Evolutionary conservation across 37 sponge, comb jelly and placozoan genomes (phyloP), one percentile per base, ranked within the genome.

Genomic region (Bolinopsis microptera): DNA sequence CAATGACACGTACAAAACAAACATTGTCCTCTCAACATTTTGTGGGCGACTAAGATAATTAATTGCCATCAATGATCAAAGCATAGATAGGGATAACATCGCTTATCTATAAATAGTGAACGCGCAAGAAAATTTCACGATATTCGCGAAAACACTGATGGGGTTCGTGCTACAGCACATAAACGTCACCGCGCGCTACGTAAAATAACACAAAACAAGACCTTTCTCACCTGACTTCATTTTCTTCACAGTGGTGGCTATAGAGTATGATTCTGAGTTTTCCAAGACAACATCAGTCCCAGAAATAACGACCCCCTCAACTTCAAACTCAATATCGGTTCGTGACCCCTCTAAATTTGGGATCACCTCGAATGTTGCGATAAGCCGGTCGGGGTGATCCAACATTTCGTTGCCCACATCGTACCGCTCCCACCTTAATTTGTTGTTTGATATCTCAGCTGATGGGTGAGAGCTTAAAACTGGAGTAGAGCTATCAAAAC

Each of bases 301-400:
- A 1, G 80, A 77, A 35, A 77, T 77, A 1, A 77, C 80, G 9
- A 32, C 80, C 3, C 80, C 80, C 37, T 77, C 80, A 1, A 77
- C 80, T 18, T 77, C 80, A 77, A 77, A 77, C 37, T 77, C 80
- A 77, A 77, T 77, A 18, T 77, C 80, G 35, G 80, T 77, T 35
- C 80, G 80, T 3, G 80, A 77, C 1, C 80, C 36, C 5, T 32
- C 35, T 13, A 31, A 34, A 1, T 32, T 36, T 36, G 80, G 32
- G 33, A 32, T 1, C 36, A 32, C 34, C 1, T 13, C 80, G 80
- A 77, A 77, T 0, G 32, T 32, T 21, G 80, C 80, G 35, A 27
- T 1, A 27, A 77, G 35, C 21, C 33, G 28, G 37, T 77, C 80
- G 33, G 80, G 80, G 37, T 77, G 28, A 34, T 77, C 80, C 80